Conservation (phyloP, 1,140 invertebrate species). For the Brachionus sp. region DNA sequence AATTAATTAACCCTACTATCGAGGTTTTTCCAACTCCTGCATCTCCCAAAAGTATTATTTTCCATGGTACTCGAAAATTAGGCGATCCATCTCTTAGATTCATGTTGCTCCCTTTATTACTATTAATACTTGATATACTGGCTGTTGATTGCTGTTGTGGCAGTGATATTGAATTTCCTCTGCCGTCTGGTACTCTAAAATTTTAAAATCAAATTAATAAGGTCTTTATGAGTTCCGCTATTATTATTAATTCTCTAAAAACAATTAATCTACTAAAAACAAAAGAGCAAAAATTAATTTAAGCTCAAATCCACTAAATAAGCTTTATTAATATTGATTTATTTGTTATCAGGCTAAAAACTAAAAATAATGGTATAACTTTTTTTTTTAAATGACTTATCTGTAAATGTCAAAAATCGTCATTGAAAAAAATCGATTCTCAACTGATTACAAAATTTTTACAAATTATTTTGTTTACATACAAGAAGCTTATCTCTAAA, state of each 20-base stretch:
- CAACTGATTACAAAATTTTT: background rate
- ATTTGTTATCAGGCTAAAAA: background rate
- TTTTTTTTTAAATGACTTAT: background rate
- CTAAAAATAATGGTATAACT: background rate
- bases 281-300: background rate
- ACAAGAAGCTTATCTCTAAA: background rate
- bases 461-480: background rate
- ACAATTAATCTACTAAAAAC: too few relatives aligned
- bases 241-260: too few relatives aligned
- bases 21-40: conserved; percentile 55
- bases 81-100: conserved; percentile 32
- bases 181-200: background rate
- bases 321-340: background rate
- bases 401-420: background rate
- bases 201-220: background rate
- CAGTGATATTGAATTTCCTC: background rate
- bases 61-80: conserved; percentile 46
- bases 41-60: conserved; percentile 52
- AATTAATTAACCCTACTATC: conserved; percentile 48
- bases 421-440: background rate
- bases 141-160: background rate
- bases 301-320: background rate
- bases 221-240: too few relatives aligned
- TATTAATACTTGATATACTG: background rate
- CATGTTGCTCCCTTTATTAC: conserved; percentile 23